These are phyloP conservation scores for Zaprionus ghesquierei DNA, from an alignment of 1,140 invertebrate genomes.

Conservation along the genomic window DNA sequence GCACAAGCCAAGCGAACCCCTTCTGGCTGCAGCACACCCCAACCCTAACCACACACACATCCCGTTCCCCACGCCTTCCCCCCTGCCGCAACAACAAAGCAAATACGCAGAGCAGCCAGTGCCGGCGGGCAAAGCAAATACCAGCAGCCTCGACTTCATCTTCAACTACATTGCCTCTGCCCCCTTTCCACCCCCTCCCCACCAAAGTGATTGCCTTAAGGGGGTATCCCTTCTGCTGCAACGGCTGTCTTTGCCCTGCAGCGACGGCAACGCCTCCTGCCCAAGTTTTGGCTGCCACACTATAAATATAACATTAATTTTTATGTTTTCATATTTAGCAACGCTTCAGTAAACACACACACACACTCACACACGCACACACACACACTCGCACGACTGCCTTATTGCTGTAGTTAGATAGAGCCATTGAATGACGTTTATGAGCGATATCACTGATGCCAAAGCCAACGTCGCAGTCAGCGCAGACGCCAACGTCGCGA, in stretches of 20 bases:
- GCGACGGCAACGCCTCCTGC: conserved; percentile 68
- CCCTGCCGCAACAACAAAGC: conserved; percentile 34
- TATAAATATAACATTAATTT: conserved; percentile 81
- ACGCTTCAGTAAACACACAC: conserved; percentile 68
- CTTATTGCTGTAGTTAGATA: conserved; percentile 55
- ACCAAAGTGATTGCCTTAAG: background rate
- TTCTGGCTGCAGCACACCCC: background rate
- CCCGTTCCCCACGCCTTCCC: background rate
- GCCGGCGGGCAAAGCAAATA: conserved; percentile 63
- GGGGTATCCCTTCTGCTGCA: background rate
- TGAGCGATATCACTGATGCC: conserved; percentile 61
- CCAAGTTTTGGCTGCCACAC: conserved; percentile 68
- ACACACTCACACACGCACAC: conserved; percentile 31
- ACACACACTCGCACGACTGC: conserved; percentile 25
- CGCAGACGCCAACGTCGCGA: conserved; percentile 1
- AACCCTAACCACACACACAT: too few species aligned
- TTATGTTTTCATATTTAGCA: conserved; percentile 78
- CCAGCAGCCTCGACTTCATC: conserved; percentile 20
- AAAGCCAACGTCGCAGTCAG: background rate
- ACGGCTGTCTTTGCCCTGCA: conserved; percentile 54
- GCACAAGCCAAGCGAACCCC: conserved; percentile 6
- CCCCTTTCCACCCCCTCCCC: background rate
- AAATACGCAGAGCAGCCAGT: conserved; percentile 30
- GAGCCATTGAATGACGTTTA: conserved; percentile 76
- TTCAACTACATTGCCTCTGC: conserved; percentile 1